Evolutionary conservation across 2,888 invertebrate species (phyloP), one percentile per base, ranked within the genome.

Genomic region (Lampropteryx suffumata): DNA sequence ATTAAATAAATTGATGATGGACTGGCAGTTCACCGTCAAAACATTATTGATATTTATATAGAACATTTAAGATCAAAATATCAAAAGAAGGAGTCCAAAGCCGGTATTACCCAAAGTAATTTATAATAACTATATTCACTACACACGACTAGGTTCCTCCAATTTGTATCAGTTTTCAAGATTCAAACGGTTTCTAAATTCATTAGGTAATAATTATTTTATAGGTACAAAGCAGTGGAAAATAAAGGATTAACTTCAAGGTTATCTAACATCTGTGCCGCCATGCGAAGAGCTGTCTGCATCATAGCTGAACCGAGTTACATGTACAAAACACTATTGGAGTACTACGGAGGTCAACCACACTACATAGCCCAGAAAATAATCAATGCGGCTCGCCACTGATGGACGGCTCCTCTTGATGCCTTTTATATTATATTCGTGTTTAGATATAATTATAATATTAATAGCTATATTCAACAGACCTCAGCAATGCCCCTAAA

Each of bases 311-410:
- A 62, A 0, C 56, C 72, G 0, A 30, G 46, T 0, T 82, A 74
- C 48, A 76, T 83, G 11, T 87, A 82, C 43, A 81, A 73, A 34
- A 64, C 74, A 0, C 77, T 76, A 0, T 47, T 79, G 7, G 73
- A 80, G 13, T 71, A 72, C 1, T 85, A 78, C 33, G 71, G 74
- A 0, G 35, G 29, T 1, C 64, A 71, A 0, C 84, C 85, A 0
- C 49, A 64, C 2, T 70, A 59, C 48, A 73, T 82, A 0, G 79
- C 80, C 0, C 76, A 80, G 44, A 77, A 55, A 42, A 61, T 84
- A 3, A 59, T 75, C 0, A 59, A 53, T 9, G 77, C 76, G 1
- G 71, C 12, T 27, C 34, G 30, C 3, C 17, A 39, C n/a, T 26
- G 40, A 34, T 3, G 17, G 17, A 17, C n/a, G n/a, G 4, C 17